Conservation (phyloP, 2,113 vertebrate species). For the Euleptes europaea region DNA sequence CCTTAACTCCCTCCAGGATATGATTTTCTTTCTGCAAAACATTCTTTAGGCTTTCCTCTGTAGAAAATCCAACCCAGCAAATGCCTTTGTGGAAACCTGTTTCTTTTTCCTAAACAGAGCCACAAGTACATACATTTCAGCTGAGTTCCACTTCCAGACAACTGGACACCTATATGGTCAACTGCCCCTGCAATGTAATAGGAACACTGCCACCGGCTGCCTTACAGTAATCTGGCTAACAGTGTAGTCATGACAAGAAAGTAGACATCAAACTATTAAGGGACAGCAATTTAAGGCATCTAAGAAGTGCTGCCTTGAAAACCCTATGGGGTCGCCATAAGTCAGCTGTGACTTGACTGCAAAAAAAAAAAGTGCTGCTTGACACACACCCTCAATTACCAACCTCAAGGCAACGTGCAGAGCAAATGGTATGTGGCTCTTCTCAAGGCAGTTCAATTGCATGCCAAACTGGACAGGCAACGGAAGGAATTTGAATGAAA, state of each 20-base stretch:
- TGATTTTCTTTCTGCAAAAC: slow-evolving; percentile 86
- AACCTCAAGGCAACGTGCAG: too few species aligned
- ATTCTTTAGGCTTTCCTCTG: slow-evolving; percentile 78
- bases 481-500: too few species aligned
- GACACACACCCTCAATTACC: too few species aligned
- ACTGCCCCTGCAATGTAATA: too few species aligned
- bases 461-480: too few species aligned
- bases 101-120: slow-evolving; percentile 79
- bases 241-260: background rate
- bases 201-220: background rate
- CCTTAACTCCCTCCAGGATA: slow-evolving; percentile 86
- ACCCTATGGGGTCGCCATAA: too few species aligned
- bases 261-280: background rate
- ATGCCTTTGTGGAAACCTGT: slow-evolving; percentile 91
- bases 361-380: too few species aligned
- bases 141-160: background rate
- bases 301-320: too few species aligned
- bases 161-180: too few species aligned
- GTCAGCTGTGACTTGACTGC: too few species aligned
- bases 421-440: too few species aligned
- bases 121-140: background rate
- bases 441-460: too few species aligned
- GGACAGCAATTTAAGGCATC: background rate
- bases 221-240: background rate
- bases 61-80: slow-evolving; percentile 83